Percentiles rank a stretch among this genome's conserved stretches.
Conservation (phyloP, 2,113 vertebrate genomes). For the Thalassoma bifasciatum region DNA sequence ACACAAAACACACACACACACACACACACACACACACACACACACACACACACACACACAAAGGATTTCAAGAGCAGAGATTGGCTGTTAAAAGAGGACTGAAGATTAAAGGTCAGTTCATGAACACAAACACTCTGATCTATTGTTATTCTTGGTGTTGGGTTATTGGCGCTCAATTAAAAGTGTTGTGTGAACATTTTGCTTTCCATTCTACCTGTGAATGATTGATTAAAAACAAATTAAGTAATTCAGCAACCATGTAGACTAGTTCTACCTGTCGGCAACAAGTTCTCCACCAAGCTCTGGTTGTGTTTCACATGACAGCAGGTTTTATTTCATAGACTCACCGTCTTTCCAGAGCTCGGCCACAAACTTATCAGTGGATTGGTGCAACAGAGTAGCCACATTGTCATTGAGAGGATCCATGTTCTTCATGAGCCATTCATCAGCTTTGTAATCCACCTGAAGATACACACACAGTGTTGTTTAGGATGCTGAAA, state of each 20-base stretch:
- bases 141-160: not conserved
- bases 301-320: no score
- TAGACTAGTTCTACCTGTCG: no score
- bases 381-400: slow-evolving; percentile 95
- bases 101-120: slow-evolving; percentile 27
- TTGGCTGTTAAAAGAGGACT: slow-evolving; percentile 42
- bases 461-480: slow-evolving; percentile 81
- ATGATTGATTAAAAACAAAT: no score
- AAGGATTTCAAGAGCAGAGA: not conserved
- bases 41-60: not conserved
- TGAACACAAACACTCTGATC: not conserved
- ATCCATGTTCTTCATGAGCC: slow-evolving; percentile 99
- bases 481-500: no score
- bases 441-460: slow-evolving; percentile 98
- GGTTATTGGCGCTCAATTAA: slow-evolving; percentile 4
- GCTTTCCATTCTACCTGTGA: no score
- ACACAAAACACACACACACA: not conserved
- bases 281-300: no score
- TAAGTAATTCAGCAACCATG: no score
- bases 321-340: not conserved
- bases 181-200: no score
- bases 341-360: slow-evolving; percentile 98
- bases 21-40: not conserved
- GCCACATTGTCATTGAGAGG: slow-evolving; percentile 98
- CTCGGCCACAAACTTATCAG: slow-evolving; percentile 96